phyloP scores from a whole-genome alignment of 2,113 vertebrate genomes.

The Oreotrochilus melanogaster region DNA sequence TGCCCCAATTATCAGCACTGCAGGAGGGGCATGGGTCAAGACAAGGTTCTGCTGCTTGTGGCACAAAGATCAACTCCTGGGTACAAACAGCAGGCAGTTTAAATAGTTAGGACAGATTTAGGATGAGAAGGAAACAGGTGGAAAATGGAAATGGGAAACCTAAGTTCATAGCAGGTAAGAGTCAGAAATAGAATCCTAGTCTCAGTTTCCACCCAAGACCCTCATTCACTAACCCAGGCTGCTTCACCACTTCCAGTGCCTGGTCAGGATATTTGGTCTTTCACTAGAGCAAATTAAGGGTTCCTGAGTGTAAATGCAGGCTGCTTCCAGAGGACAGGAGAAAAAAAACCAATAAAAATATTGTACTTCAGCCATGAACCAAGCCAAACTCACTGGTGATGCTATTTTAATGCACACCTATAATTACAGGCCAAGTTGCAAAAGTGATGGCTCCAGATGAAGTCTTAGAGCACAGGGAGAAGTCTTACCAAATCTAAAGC shows the following conservation, averaged over 20 bases:
- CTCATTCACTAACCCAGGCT: background rate
- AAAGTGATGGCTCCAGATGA: background rate
- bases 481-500: background rate
- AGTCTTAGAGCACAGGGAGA: background rate
- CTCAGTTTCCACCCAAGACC: background rate
- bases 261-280: background rate
- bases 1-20: background rate
- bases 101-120: background rate
- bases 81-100: background rate
- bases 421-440: background rate
- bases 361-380: background rate
- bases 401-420: background rate
- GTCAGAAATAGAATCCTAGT: conserved; percentile 29
- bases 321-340: background rate
- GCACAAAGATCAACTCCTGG: background rate
- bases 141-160: background rate
- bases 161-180: conserved; percentile 25
- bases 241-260: background rate
- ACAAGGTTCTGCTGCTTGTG: background rate
- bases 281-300: background rate
- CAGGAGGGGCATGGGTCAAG: background rate
- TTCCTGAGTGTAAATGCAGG: background rate
- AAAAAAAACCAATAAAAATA: background rate
- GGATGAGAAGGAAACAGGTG: conserved; percentile 52
- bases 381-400: background rate